phyloP scores from a whole-genome alignment of 2,888 invertebrate species.

The Hofmannophila pseudospretella region DNA sequence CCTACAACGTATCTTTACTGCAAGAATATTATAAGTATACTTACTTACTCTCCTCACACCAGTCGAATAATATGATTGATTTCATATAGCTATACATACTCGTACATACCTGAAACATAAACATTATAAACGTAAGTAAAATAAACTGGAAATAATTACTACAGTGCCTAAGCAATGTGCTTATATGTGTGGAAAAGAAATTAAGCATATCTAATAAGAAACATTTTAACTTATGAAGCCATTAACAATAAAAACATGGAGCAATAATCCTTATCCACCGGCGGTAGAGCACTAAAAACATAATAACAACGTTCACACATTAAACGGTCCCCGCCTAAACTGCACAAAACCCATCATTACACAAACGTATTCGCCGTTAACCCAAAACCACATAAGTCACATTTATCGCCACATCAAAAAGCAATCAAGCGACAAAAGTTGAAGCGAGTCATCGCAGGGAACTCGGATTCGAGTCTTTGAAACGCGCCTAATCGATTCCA shows the following conservation, averaged over 20 bases:
- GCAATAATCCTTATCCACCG: slow-evolving; percentile 16
- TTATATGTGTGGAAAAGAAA: no score
- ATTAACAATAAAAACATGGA: slow-evolving; percentile 2
- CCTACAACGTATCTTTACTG: no score
- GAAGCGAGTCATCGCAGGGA: slow-evolving; percentile 53
- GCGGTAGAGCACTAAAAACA: slow-evolving; percentile 30
- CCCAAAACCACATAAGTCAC: slow-evolving; percentile 72
- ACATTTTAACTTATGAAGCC: no score
- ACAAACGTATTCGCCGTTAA: slow-evolving; percentile 54
- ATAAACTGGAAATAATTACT: no score
- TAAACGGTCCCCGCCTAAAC: slow-evolving; percentile 57
- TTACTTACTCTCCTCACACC: no score
- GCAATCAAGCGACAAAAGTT: slow-evolving; percentile 72
- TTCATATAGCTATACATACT: no score
- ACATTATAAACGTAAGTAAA: no score
- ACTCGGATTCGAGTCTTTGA: slow-evolving; percentile 40
- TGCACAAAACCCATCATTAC: slow-evolving; percentile 64
- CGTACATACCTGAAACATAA: no score
- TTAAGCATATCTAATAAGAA: not conserved
- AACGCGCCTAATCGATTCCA: slow-evolving; percentile 63
- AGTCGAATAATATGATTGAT: no score
- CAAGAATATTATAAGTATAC: no score
- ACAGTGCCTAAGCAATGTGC: no score
- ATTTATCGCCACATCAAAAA: slow-evolving; percentile 75
- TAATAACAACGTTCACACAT: slow-evolving; percentile 62